Base-by-base conservation (phyloP, 2,113 vertebrate genomes). In the Odontesthes bonariensis region DNA sequence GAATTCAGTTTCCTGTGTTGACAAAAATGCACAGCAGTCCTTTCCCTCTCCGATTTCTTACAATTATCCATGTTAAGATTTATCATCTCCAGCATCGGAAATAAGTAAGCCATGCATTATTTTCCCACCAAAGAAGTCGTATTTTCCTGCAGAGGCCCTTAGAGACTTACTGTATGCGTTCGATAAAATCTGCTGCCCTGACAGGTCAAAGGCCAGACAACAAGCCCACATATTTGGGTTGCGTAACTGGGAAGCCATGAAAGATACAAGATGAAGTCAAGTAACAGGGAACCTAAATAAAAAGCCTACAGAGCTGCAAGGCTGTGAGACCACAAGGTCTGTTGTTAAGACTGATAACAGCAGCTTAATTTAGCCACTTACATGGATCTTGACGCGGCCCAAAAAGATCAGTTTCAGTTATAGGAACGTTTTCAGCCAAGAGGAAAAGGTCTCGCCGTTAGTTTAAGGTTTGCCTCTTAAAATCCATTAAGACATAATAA, bases 1-100 rank as follows among this genome's bases (percentile, higher is more conserved):
- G 88, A 83, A 79, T 78, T 63, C 6, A 53, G 80, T 61, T 93
- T 94, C 92, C 92, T 92, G 88, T 92, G 88, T 88, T 89, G 84
- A 88, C 53, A 66, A 59, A 81, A 81, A 64, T 35, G 80, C 13
- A 46, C 57, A 72, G 27, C 22, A 0, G 12, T 17, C 42, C 4
- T 52, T 76, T 64, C 44, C 49, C 16, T 14, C 27, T 77, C 11
- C 54, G 6, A 17, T 69, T 65, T 56, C 35, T 75, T 44, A 55
- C 2, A 32, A 38, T 23, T 44, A 49, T 59, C 49, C 3, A 17
- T 40, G 31, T 56, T 65, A 52, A 53, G 33, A 74, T 53, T 22
- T 32, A 42, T 47, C 4, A 68, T 70, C 52, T 69, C 33, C 20
- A 35, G 55, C 53, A 27, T 11, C 44, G 46, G 52, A 27, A 58